These are phyloP conservation scores for Phataginus tetradactyla DNA, from an alignment of 2,797 vertebrate genomes.

Conservation along the genomic window DNA sequence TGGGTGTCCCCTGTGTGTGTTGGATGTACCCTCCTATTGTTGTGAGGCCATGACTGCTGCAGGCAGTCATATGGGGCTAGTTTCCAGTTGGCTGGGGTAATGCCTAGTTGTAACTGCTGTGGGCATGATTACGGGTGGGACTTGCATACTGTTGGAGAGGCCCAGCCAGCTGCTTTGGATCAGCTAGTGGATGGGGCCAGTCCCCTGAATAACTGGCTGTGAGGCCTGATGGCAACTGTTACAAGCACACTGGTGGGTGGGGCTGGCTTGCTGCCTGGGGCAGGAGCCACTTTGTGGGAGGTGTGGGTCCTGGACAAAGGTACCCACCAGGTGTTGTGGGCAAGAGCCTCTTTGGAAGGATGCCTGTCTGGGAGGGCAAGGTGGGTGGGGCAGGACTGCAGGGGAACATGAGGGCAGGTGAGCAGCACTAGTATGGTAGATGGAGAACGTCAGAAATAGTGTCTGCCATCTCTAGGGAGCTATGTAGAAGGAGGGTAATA, in stretches of 20 bases:
- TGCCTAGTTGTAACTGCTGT: background rate
- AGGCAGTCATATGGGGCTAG: background rate
- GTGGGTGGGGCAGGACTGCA: background rate
- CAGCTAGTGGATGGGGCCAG: background rate
- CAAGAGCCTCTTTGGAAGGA: background rate
- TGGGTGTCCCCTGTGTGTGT: background rate
- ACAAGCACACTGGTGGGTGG: background rate
- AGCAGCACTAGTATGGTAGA: background rate
- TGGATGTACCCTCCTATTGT: background rate
- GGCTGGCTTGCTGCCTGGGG: background rate
- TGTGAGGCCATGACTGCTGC: background rate
- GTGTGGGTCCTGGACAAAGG: background rate
- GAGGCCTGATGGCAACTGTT: no score
- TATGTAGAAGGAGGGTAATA: background rate
- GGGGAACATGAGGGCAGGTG: background rate
- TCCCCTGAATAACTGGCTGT: background rate
- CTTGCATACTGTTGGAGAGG: background rate
- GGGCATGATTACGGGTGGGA: background rate
- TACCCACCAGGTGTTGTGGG: background rate
- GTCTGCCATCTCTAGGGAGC: background rate
- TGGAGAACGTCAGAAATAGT: background rate
- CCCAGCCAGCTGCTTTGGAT: background rate
- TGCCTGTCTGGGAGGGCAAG: background rate
- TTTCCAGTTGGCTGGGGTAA: background rate
- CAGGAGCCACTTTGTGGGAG: background rate